These are phyloP conservation scores for Drosophila kikkawai DNA, from an alignment of 1,140 invertebrate genomes.

Conservation along the genomic window DNA sequence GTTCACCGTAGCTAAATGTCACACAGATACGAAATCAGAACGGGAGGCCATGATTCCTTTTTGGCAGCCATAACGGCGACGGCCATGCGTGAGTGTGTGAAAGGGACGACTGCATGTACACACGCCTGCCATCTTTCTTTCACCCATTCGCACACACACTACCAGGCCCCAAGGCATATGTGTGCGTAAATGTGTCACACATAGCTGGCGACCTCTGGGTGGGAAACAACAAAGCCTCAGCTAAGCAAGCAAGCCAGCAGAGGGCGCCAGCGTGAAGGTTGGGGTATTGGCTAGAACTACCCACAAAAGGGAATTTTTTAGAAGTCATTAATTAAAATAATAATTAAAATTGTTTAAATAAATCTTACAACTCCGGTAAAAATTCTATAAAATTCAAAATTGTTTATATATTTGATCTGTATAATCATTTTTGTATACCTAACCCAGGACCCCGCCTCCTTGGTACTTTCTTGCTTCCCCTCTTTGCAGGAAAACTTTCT, in stretches of 20 bases:
- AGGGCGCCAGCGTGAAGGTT: slow-evolving; percentile 47
- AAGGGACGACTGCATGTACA: neutral
- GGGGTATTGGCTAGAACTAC: slow-evolving; percentile 28
- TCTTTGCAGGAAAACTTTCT: slow-evolving; percentile 20
- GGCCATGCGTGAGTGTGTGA: slow-evolving; percentile 21
- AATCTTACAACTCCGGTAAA: too few relatives aligned
- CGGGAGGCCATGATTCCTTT: slow-evolving; percentile 36
- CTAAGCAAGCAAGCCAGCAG: slow-evolving; percentile 29
- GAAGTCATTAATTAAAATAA: neutral
- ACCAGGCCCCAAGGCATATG: neutral
- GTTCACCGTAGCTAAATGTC: neutral
- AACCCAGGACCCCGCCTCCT: too few relatives aligned
- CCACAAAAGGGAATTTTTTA: slow-evolving; percentile 11
- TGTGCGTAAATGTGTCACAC: slow-evolving; percentile 45
- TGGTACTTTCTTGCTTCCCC: slow-evolving; percentile 27
- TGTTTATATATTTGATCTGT: too few relatives aligned
- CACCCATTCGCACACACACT: slow-evolving; percentile 16
- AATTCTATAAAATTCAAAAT: fast-evolving
- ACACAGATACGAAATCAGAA: slow-evolving; percentile 32
- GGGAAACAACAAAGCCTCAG: neutral
- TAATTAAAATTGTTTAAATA: neutral
- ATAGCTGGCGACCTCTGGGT: slow-evolving; percentile 41
- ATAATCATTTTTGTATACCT: too few relatives aligned
- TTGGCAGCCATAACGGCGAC: slow-evolving; percentile 36
- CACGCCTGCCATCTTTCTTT: neutral